These are phyloP conservation scores for Trypoxylus dichotomus DNA, from an alignment of 1,140 invertebrate genomes.

Conservation along the genomic window DNA sequence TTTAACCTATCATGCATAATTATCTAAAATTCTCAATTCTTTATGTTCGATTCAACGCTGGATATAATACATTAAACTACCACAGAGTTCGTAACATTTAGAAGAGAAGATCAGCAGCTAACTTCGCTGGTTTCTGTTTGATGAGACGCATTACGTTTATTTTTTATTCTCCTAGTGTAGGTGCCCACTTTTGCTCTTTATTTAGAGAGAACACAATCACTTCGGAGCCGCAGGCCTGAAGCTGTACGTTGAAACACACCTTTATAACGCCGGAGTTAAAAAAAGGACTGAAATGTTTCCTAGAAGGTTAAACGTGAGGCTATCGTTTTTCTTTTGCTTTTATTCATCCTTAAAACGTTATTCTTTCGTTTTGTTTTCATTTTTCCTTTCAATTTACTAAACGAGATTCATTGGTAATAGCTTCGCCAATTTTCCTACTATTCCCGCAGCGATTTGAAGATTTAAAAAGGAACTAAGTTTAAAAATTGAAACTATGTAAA, in stretches of 20 bases:
- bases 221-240: slow-evolving; percentile 8
- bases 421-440: neutral
- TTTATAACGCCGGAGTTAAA: slow-evolving; percentile 30
- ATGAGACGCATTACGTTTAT: slow-evolving; percentile 21
- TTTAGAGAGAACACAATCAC: slow-evolving; percentile 30
- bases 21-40: neutral
- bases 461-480: too few relatives aligned
- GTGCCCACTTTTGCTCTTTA: slow-evolving; percentile 29
- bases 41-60: neutral
- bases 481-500: too few relatives aligned
- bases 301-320: slow-evolving; percentile 37
- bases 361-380: slow-evolving; percentile 25
- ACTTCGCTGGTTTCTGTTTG: slow-evolving; percentile 24
- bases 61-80: neutral
- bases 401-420: neutral
- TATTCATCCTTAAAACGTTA: slow-evolving; percentile 30
- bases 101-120: neutral
- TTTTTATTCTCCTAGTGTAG: slow-evolving; percentile 29
- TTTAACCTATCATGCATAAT: neutral
- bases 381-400: neutral
- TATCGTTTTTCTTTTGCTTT: slow-evolving; percentile 27
- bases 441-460: too few relatives aligned
- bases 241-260: slow-evolving; percentile 29
- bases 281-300: slow-evolving; percentile 35
- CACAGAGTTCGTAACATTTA: neutral